Percentiles rank a stretch among this genome's conserved stretches.
Evolutionary conservation across 2,113 vertebrate genomes (phyloP).

Genomic region (Heliornis fulica): DNA sequence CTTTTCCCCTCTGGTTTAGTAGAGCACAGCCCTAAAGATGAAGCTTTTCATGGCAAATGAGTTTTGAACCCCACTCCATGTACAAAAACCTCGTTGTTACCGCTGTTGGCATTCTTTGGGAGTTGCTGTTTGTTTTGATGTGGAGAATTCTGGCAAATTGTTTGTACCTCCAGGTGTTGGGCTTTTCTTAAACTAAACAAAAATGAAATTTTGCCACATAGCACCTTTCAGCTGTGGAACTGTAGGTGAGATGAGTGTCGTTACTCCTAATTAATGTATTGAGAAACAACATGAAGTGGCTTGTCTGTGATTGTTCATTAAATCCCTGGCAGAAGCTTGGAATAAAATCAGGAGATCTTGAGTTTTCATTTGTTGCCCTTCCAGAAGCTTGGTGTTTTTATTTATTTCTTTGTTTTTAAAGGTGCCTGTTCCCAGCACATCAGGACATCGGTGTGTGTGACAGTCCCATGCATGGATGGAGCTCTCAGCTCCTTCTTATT

Average conservation of each 20-base stretch:
- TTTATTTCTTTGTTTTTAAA: background rate
- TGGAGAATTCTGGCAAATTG: background rate
- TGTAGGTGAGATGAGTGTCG: background rate
- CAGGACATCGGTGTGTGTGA: too few species aligned
- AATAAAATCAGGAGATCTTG: background rate
- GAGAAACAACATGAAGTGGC: constrained; percentile 16
- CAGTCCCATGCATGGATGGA: too few species aligned
- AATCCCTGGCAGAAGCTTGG: background rate
- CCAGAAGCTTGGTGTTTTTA: background rate
- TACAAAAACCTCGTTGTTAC: background rate
- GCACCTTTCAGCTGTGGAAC: background rate
- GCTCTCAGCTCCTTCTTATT: background rate
- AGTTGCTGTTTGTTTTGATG: background rate
- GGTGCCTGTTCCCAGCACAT: background rate
- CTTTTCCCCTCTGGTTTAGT: background rate
- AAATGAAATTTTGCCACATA: background rate
- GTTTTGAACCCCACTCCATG: background rate
- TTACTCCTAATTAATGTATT: background rate
- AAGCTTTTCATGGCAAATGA: background rate
- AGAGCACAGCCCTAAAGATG: background rate
- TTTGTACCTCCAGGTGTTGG: background rate
- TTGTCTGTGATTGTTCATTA: constrained; percentile 27
- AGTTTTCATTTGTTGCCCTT: background rate
- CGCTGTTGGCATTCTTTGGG: background rate
- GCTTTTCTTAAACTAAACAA: background rate